Conservation (phyloP, 2,113 vertebrate genomes). For the Notiomystis cincta region DNA sequence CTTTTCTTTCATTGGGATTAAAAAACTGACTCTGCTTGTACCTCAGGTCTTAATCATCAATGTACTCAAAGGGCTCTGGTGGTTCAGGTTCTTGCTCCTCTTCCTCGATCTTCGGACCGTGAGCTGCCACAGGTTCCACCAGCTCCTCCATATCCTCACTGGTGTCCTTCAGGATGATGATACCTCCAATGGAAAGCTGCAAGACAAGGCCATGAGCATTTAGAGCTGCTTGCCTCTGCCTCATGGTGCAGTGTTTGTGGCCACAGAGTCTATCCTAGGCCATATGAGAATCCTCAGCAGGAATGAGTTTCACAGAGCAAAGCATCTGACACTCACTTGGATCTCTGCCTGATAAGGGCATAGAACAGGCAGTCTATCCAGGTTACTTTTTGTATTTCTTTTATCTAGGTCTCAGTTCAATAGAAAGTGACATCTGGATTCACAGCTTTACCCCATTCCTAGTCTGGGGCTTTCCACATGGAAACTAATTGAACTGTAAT, state of each 20-base stretch:
- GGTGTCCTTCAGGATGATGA: conserved; percentile 96
- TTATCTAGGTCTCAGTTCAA: not conserved
- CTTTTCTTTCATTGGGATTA: not conserved
- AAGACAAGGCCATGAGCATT: not conserved
- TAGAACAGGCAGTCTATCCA: not conserved
- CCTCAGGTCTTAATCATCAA: conserved; percentile 84
- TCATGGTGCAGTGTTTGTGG: not conserved
- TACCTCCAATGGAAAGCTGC: conserved; percentile 93
- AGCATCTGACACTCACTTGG: not conserved
- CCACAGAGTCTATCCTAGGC: not conserved
- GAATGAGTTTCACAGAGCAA: not conserved
- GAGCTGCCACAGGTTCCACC: conserved; percentile 94
- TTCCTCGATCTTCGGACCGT: conserved; percentile 96
- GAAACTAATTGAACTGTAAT: conserved; percentile 11
- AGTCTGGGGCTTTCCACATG: not conserved
- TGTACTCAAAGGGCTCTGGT: conserved; percentile 96
- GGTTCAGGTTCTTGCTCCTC: conserved; percentile 97
- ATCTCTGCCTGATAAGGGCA: not conserved
- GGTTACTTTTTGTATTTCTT: not conserved
- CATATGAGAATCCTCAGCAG: not conserved
- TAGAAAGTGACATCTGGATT: not conserved
- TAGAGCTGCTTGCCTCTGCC: not conserved
- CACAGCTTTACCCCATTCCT: not conserved
- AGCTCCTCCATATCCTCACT: conserved; percentile 95
- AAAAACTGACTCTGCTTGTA: not conserved